Conservation (phyloP, 2,113 vertebrate species). For the Crotalus tigris region DNA sequence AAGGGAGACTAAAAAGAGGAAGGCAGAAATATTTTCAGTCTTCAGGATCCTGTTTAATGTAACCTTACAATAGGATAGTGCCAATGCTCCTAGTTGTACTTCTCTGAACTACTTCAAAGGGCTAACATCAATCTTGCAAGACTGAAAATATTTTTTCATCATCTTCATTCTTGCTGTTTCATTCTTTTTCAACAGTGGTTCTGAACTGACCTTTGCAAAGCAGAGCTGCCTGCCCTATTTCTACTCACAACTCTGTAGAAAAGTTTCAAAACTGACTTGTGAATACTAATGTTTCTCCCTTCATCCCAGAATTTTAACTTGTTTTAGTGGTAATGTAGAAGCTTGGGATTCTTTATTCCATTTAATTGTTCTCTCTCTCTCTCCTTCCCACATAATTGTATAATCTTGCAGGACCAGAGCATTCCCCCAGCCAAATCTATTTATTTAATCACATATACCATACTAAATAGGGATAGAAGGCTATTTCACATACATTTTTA, state of each 20-base stretch:
- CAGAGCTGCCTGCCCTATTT: neutral
- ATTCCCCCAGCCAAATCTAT: neutral
- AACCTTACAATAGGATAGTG: neutral
- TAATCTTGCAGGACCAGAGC: conserved; percentile 4
- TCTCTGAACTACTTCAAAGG: neutral
- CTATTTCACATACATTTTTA: neutral
- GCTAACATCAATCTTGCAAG: neutral
- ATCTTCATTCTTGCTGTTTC: neutral
- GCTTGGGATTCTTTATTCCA: neutral
- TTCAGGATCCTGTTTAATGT: neutral
- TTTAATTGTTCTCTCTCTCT: neutral
- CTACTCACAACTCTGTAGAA: neutral
- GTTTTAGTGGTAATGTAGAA: neutral
- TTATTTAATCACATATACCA: neutral
- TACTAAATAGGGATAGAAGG: neutral
- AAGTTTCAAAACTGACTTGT: neutral
- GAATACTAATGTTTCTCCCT: neutral
- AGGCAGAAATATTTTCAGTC: neutral
- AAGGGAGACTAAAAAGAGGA: neutral
- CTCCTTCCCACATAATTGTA: neutral
- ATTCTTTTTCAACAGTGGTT: neutral
- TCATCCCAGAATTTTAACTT: neutral
- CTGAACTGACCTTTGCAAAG: neutral
- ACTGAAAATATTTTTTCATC: neutral
- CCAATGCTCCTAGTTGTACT: neutral